A percentile compares a stretch with the other conserved stretches of the same genome.
Conservation (phyloP, 1,140 invertebrate species). For the Euglossa dilemma region DNA sequence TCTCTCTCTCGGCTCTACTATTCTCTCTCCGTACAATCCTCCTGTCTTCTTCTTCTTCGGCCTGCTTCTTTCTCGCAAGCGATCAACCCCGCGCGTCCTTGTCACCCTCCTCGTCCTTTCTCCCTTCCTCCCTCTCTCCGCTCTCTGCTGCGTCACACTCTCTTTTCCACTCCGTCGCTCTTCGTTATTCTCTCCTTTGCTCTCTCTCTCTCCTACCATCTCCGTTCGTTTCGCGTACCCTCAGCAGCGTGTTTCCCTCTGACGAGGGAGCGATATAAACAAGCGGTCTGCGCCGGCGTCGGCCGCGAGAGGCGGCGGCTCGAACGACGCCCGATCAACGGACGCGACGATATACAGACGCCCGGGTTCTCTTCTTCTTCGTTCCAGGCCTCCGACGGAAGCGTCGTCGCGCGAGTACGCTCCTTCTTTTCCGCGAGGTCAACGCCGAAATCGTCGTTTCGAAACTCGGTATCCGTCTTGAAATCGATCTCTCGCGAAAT, state of each 20-base stretch:
- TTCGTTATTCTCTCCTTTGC: slow-evolving; percentile 11
- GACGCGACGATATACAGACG: slow-evolving; percentile 41
- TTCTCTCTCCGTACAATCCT: slow-evolving; percentile 29
- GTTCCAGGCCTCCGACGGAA: not conserved
- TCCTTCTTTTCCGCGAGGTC: no score
- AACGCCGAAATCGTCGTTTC: no score
- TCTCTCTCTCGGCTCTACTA: not conserved
- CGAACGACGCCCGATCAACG: slow-evolving; percentile 58
- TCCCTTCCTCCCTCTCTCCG: not conserved
- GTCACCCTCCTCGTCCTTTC: not conserved
- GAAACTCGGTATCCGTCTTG: no score
- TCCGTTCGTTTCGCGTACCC: not conserved
- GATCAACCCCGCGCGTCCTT: slow-evolving; percentile 1
- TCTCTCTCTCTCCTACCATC: slow-evolving; percentile 20
- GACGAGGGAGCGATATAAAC: slow-evolving; percentile 71
- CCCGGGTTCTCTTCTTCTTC: not conserved
- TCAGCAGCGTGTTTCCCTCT: not conserved
- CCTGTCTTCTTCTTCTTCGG: not conserved
- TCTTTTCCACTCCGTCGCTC: slow-evolving; percentile 12
- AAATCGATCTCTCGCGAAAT: no score
- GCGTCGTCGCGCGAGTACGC: no score
- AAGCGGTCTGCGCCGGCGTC: slow-evolving; percentile 70
- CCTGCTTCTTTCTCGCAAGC: not conserved
- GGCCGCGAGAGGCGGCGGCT: slow-evolving; percentile 47
- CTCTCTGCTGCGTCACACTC: not conserved